Evolutionary conservation across 2,113 vertebrate genomes (phyloP).

Genomic region (Verasper variegatus): DNA sequence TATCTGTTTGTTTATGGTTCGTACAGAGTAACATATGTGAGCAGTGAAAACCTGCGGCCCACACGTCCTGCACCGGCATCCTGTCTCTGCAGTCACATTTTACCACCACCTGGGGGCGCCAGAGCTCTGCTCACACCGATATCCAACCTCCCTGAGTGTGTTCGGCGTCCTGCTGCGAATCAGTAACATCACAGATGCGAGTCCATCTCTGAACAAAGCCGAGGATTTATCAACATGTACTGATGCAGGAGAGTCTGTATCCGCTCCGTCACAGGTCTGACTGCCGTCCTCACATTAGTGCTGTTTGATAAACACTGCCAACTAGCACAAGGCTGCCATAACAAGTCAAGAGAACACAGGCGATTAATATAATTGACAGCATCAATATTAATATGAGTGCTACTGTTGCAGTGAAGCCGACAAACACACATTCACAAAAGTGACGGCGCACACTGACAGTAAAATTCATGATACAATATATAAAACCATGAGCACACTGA

Average conservation of each 20-base stretch:
- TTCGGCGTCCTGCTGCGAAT: constrained; percentile 11
- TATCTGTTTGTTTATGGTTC: background rate
- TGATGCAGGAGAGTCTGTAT: background rate
- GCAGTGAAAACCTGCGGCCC: background rate
- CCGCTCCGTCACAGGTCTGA: constrained; percentile 4
- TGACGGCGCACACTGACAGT: background rate
- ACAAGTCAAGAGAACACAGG: background rate
- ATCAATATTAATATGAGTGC: constrained; percentile 8
- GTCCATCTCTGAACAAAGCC: background rate
- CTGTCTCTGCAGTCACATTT: constrained; percentile 23
- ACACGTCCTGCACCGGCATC: background rate
- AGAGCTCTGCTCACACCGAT: constrained; percentile 42
- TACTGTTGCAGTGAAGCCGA: background rate
- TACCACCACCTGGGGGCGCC: constrained; percentile 57
- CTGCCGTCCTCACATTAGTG: background rate
- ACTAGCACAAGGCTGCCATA: background rate
- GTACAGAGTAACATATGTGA: background rate
- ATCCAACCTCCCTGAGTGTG: background rate
- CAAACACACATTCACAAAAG: background rate
- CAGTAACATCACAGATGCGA: background rate
- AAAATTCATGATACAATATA: background rate
- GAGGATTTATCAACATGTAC: constrained; percentile 8
- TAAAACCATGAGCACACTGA: constrained; percentile 10
- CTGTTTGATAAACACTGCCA: constrained; percentile 8
- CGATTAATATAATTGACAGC: background rate